Conservation (phyloP, 2,888 invertebrate species). For the Dascillus cervinus region DNA sequence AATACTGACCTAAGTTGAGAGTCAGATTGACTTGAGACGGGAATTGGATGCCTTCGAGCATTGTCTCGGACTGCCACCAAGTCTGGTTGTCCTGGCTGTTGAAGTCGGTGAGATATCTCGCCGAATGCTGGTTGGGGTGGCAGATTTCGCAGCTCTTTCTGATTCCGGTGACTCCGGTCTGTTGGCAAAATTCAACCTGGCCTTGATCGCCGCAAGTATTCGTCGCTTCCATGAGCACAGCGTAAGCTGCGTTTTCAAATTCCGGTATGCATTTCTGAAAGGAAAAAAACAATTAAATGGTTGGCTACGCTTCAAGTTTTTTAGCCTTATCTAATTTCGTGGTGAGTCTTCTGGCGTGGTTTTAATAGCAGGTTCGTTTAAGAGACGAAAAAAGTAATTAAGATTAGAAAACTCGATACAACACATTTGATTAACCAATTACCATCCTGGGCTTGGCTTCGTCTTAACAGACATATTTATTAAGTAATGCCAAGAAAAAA, state of each 20-base stretch:
- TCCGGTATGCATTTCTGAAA: conserved; percentile 87
- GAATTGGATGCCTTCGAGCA: conserved; percentile 87
- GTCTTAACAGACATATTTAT: too few relatives aligned
- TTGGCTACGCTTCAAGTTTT: too few relatives aligned
- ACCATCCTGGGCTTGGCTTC: too few relatives aligned
- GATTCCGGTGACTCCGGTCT: conserved; percentile 66
- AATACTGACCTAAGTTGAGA: conserved; percentile 45
- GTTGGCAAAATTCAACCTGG: conserved; percentile 78
- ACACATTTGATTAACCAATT: too few relatives aligned
- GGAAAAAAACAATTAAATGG: background rate
- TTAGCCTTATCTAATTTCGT: too few relatives aligned
- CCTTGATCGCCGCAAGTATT: conserved; percentile 90
- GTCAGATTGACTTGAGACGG: conserved; percentile 91
- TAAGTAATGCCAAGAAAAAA: too few relatives aligned
- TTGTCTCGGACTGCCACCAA: conserved; percentile 98
- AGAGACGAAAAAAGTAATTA: too few relatives aligned
- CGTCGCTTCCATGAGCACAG: conserved; percentile 81
- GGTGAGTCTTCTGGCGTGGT: too few relatives aligned
- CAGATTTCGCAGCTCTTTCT: conserved; percentile 77
- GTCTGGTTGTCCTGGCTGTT: conserved; percentile 86
- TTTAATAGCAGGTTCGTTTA: too few relatives aligned
- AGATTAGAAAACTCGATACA: too few relatives aligned
- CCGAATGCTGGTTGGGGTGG: conserved; percentile 59
- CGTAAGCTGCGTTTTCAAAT: conserved; percentile 94
- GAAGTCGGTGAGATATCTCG: conserved; percentile 80